A percentile compares a stretch with the other conserved stretches of the same genome.
Conservation (phyloP, 2,888 invertebrate species). For the Calephelis perditalis region DNA sequence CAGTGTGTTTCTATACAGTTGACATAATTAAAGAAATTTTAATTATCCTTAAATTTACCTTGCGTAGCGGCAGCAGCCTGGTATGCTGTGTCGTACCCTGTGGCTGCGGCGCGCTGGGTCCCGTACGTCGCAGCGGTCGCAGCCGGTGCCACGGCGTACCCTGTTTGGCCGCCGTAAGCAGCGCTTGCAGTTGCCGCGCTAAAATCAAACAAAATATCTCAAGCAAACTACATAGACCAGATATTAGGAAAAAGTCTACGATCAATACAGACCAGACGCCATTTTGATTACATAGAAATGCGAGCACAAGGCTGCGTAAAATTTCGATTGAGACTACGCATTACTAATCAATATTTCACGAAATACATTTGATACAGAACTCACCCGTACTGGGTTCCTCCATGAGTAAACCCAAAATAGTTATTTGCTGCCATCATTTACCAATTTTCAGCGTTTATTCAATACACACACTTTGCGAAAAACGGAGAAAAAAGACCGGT, state of each 20-base stretch:
- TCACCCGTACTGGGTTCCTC: slow-evolving; percentile 95
- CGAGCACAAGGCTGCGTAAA: slow-evolving; percentile 50
- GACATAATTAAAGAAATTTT: too few species aligned
- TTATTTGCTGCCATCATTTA: slow-evolving; percentile 92
- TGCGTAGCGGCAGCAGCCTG: slow-evolving; percentile 89
- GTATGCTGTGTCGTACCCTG: slow-evolving; percentile 90
- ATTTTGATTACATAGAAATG: slow-evolving; percentile 67
- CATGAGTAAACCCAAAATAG: slow-evolving; percentile 96
- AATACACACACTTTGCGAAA: slow-evolving; percentile 66
- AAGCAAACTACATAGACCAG: slow-evolving; percentile 32
- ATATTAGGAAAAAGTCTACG: slow-evolving; percentile 35
- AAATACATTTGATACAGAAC: slow-evolving; percentile 43
- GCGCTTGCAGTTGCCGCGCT: slow-evolving; percentile 87
- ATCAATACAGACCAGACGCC: slow-evolving; percentile 66
- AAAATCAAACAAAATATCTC: slow-evolving; percentile 40
- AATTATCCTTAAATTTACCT: slow-evolving; percentile 52
- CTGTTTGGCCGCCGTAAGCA: slow-evolving; percentile 90
- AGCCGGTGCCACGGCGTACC: slow-evolving; percentile 89
- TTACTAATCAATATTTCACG: slow-evolving; percentile 27
- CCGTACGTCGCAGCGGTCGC: slow-evolving; percentile 91
- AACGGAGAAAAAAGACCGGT: slow-evolving; percentile 57
- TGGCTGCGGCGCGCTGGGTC: slow-evolving; percentile 87
- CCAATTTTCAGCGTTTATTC: slow-evolving; percentile 66
- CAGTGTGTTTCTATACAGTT: too few species aligned
- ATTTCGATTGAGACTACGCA: slow-evolving; percentile 25